These are phyloP conservation scores for Palythoa grandiflora DNA, from an alignment of 92 coral and sea anemone species.

Conservation along the genomic window DNA sequence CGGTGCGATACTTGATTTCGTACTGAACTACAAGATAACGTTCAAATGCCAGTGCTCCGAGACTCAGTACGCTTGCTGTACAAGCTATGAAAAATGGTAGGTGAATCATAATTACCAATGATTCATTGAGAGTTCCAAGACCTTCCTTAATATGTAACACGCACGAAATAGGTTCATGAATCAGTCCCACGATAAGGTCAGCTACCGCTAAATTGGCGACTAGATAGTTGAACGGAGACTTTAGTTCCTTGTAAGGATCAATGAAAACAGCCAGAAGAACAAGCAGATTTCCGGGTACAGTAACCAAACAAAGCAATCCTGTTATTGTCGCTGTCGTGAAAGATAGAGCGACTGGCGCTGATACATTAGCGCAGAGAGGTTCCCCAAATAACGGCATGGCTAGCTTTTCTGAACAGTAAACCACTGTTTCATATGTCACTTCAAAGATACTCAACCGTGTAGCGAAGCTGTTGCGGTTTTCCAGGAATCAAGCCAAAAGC, in stretches of 20 bases:
- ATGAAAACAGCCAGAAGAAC: conserved; percentile 53
- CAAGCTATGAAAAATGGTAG: conserved; percentile 55
- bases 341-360: conserved; percentile 52
- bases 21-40: conserved; percentile 55
- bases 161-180: conserved; percentile 49
- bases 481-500: no score
- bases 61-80: conserved; percentile 59
- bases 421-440: no score
- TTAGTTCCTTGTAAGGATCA: conserved; percentile 60
- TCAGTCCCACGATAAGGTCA: conserved; percentile 54
- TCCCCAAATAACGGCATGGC: conserved; percentile 15
- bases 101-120: conserved; percentile 32
- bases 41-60: conserved; percentile 58
- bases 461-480: no score
- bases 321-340: conserved; percentile 48
- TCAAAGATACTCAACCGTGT: no score
- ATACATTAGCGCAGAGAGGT: conserved; percentile 32
- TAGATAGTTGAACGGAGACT: conserved; percentile 51
- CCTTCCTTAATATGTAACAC: conserved; percentile 50
- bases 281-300: conserved; percentile 65
- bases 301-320: conserved; percentile 30
- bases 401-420: neutral
- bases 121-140: conserved; percentile 7
- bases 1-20: conserved; percentile 48
- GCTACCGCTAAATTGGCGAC: conserved; percentile 55